Conservation (phyloP, 2,888 invertebrate species). For the Cerastoderma edule region DNA sequence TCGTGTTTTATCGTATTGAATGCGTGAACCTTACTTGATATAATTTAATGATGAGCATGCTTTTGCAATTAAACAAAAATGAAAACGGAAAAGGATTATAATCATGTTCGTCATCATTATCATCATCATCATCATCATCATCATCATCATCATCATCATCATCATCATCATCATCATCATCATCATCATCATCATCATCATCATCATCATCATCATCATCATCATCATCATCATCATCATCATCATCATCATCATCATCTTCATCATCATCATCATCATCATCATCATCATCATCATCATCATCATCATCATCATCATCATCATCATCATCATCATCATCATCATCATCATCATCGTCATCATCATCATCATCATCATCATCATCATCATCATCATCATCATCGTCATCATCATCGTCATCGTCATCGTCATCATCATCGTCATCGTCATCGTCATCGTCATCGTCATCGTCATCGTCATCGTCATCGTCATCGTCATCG, state of each 20-base stretch:
- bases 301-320: conserved; percentile 4
- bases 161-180: conserved; percentile 1
- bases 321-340: background rate
- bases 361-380: conserved; percentile 9
- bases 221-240: conserved; percentile 22
- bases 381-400: conserved; percentile 19
- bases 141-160: conserved; percentile 16
- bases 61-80: too few relatives aligned
- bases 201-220: conserved; percentile 21
- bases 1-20: too few relatives aligned
- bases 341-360: background rate
- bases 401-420: conserved; percentile 15
- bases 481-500: too few relatives aligned
- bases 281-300: background rate
- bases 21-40: too few relatives aligned
- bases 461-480: background rate
- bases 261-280: conserved; percentile 1
- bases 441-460: too few relatives aligned
- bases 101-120: conserved; percentile 4
- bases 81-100: too few relatives aligned
- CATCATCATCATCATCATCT: background rate
- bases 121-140: conserved; percentile 12
- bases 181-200: conserved; percentile 17
- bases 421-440: conserved; percentile 13
- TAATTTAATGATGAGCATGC: too few relatives aligned